phyloP scores from a whole-genome alignment of 2,113 vertebrate species.

The Struthidea cinerea region DNA sequence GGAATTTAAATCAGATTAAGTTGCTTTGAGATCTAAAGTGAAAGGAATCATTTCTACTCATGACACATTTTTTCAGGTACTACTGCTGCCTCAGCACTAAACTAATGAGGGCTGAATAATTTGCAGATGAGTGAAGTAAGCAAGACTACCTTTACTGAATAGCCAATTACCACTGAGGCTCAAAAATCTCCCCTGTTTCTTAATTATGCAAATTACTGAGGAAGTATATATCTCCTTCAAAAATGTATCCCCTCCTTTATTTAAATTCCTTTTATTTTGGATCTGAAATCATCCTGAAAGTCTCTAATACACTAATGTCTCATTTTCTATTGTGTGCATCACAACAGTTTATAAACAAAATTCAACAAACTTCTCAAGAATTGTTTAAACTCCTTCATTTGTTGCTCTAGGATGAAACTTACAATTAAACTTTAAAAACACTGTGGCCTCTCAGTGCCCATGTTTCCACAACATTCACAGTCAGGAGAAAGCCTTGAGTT shows the following conservation, averaged over 20 bases:
- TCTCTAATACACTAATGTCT: neutral
- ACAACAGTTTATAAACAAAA: neutral
- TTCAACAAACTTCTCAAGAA: neutral
- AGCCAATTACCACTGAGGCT: neutral
- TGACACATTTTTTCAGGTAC: neutral
- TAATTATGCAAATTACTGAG: neutral
- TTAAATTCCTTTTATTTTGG: neutral
- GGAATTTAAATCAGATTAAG: neutral
- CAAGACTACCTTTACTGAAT: neutral
- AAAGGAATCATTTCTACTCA: neutral
- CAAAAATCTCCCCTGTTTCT: neutral
- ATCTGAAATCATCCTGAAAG: neutral
- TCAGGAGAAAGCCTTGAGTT: neutral
- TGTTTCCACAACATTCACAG: neutral
- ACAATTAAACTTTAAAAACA: neutral
- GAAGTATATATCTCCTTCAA: neutral
- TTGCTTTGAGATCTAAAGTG: neutral
- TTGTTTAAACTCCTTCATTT: neutral
- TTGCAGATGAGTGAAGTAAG: neutral
- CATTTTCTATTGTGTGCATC: neutral
- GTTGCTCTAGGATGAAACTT: neutral
- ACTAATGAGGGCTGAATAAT: slow-evolving; percentile 17
- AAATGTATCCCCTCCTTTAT: neutral
- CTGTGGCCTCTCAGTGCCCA: neutral
- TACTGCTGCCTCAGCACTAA: slow-evolving; percentile 8